Conservation (phyloP, 2,797 vertebrate genomes). For the Taeniopygia guttata region DNA sequence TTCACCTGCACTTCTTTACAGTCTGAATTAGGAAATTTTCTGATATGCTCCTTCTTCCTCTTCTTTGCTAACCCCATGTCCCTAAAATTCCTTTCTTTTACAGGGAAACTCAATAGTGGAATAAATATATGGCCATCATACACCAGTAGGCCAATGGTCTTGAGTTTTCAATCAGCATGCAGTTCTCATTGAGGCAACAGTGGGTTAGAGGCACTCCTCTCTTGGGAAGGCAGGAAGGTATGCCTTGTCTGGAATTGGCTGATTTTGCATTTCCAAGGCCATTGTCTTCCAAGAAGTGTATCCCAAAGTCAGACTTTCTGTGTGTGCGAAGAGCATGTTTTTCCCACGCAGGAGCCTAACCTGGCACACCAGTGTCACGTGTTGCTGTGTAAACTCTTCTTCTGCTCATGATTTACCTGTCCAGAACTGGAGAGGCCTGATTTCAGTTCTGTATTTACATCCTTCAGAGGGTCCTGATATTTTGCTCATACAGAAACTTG, state of each 20-base stretch:
- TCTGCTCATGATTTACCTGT: neutral
- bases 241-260: neutral
- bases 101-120: neutral
- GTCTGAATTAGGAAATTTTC: neutral
- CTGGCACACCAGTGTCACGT: neutral
- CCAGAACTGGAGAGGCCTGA: neutral
- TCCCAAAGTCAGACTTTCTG: neutral
- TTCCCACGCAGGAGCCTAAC: neutral
- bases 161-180: accelerated
- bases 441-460: neutral
- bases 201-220: neutral
- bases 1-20: neutral
- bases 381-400: neutral
- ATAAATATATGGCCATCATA: neutral
- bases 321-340: neutral
- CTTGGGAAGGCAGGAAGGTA: neutral
- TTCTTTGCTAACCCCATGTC: neutral
- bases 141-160: neutral
- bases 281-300: neutral
- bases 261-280: neutral
- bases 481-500: neutral
- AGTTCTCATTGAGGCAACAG: neutral
- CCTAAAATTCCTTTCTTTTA: neutral
- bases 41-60: neutral
- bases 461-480: neutral